Percentiles rank a stretch among this genome's conserved stretches.
Evolutionary conservation across 2,888 invertebrate genomes (phyloP).

Genomic region (Pelosia muscerda): DNA sequence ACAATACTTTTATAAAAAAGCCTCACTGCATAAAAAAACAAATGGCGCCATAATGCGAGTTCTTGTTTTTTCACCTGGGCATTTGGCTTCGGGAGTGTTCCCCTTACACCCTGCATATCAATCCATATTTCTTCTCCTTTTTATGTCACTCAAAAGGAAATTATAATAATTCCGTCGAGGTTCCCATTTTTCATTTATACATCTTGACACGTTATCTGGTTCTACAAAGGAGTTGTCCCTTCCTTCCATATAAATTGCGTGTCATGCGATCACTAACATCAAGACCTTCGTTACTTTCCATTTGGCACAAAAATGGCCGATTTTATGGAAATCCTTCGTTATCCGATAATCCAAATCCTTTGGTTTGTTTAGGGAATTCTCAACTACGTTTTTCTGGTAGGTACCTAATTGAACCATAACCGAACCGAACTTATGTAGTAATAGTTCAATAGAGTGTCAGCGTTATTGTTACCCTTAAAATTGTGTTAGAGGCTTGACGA

Average conservation of each 20-base stretch:
- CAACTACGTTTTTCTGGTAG: not conserved
- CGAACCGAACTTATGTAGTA: not conserved
- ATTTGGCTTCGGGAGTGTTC: no score
- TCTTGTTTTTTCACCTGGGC: no score
- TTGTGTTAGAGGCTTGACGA: not conserved
- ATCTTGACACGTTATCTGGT: conserved; percentile 35
- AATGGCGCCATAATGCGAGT: no score
- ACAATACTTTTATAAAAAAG: no score
- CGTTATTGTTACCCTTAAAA: not conserved
- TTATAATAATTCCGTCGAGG: conserved; percentile 36
- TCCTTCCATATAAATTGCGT: conserved; percentile 37
- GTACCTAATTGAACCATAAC: not conserved
- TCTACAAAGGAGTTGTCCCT: conserved; percentile 30
- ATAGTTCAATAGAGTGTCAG: not conserved
- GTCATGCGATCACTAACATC: conserved; percentile 38
- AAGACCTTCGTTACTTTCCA: conserved; percentile 42
- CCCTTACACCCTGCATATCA: no score
- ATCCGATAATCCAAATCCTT: not conserved
- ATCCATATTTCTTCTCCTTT: not conserved
- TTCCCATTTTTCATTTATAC: conserved; percentile 38
- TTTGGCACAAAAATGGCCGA: conserved; percentile 16
- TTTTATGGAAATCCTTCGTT: conserved; percentile 6
- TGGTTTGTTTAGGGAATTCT: not conserved
- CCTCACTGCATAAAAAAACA: no score
- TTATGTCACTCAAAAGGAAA: conserved; percentile 19